Conservation (phyloP, 2,888 invertebrate genomes). For the Cryptocephalus primarius region DNA sequence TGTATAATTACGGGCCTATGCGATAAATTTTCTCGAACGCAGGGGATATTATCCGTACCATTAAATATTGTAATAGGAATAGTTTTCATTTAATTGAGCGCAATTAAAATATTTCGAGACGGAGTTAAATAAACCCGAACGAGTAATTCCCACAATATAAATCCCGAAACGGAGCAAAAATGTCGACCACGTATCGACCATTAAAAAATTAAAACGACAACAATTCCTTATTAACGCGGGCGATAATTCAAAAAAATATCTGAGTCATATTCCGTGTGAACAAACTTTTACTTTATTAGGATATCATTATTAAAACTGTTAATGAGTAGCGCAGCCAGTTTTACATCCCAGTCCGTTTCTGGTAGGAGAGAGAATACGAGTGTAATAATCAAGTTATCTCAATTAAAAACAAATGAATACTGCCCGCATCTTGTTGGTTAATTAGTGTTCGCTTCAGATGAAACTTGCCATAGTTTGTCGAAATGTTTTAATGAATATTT, state of each 20-base stretch:
- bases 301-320: conserved; percentile 36
- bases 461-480: conserved; percentile 23
- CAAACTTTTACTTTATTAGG: conserved; percentile 34
- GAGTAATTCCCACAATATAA: too few species aligned
- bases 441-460: conserved; percentile 25
- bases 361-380: background rate
- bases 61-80: too few species aligned
- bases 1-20: too few species aligned
- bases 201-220: too few species aligned
- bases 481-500: conserved; percentile 24
- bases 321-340: conserved; percentile 18
- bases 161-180: too few species aligned
- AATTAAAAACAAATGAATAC: conserved; percentile 28
- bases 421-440: conserved; percentile 28
- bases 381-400: conserved; percentile 21
- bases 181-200: too few species aligned
- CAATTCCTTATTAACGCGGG: background rate
- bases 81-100: too few species aligned
- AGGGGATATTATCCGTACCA: too few species aligned
- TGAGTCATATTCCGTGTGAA: conserved; percentile 31
- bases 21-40: too few species aligned
- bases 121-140: too few species aligned
- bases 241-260: conserved; percentile 20
- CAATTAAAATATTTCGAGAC: too few species aligned
- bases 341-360: conserved; percentile 1